Base-by-base conservation (phyloP, 2,113 vertebrate genomes). In the Scartelaos histophorus region DNA sequence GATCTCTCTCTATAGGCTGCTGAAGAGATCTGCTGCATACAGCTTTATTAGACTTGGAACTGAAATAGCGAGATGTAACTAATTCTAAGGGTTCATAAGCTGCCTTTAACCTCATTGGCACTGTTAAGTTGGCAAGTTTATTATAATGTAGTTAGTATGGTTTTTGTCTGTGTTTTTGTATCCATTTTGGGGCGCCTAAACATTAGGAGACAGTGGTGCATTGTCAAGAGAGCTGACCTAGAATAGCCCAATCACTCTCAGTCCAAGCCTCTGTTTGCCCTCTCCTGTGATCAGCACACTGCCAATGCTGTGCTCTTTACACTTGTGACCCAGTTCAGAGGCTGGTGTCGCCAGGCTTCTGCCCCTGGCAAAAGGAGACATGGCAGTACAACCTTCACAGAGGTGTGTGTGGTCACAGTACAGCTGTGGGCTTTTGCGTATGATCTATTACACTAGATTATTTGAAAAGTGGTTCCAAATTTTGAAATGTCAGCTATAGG, bases 181-280 rank as follows among this genome's bases (percentile, higher is more conserved):
- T 78, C 77, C 87, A 82, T 88, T 74, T 82, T 67, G 80, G 74
- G 69, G 85, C 83, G 81, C 75, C 80, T 85, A 15, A 85, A 46
- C 85, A 87, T 90, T 88, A 87, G 76, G 87, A 88, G 87, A 91
- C 89, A 90, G 90, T 89, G 82, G 90, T 90, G 87, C 88, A 89
- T 89, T 91, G 88, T 93, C 92, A 85, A 71, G 92, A 92, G 92
- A 91, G 89, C 91, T 94, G 92, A 93, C 93, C 93, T 91, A 94
- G 92, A 93, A 94, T 92, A 90, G 88, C 87, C 89, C 90, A 92
- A 92, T 93, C 91, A 85, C 87, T 91, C 91, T 80, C 82, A 79
- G 88, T 90, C 89, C 89, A 90, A 83, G 90, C 88, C 89, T 85
- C 85, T 78, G 80, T 89, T 82, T 91, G 89, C 91, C 89, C 88